A percentile compares a stretch with the other conserved stretches of the same genome.
Evolutionary conservation across 2,113 vertebrate genomes (phyloP).

Genomic region (Peromyscus leucopus): DNA sequence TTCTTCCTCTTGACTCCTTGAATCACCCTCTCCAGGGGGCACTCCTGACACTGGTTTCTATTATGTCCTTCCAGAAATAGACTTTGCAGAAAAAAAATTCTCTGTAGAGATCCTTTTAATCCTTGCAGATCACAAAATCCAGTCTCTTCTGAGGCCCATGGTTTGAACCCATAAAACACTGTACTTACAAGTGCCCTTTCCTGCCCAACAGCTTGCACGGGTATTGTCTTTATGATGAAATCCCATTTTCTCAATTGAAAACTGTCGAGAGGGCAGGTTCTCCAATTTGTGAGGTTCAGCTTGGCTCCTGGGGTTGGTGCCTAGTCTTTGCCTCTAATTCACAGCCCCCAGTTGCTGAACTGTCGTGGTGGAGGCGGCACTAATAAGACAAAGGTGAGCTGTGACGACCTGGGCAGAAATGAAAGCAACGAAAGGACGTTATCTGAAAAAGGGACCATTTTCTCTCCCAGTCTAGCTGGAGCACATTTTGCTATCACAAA

Average conservation of each 20-base stretch:
- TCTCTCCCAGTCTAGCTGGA: not conserved
- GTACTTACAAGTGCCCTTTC: not conserved
- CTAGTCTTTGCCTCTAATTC: constrained; percentile 29
- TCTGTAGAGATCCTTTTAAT: constrained; percentile 24
- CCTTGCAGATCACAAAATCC: not conserved
- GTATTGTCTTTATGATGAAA: constrained; percentile 66
- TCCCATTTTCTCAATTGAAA: constrained; percentile 62
- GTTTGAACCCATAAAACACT: not conserved
- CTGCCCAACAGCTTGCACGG: constrained; percentile 43
- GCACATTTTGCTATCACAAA: constrained; percentile 12
- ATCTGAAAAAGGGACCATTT: constrained; percentile 38
- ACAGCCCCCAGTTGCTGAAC: constrained; percentile 18
- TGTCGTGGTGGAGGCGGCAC: not conserved
- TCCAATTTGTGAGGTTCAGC: constrained; percentile 56
- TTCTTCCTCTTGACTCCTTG: not conserved
- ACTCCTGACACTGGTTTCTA: not conserved
- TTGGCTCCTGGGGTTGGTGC: constrained; percentile 23
- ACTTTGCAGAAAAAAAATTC: not conserved
- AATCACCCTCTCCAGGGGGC: not conserved
- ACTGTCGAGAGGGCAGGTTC: constrained; percentile 57
- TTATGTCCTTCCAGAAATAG: not conserved
- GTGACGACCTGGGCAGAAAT: not conserved
- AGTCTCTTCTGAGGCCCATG: not conserved
- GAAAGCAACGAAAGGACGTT: constrained; percentile 7
- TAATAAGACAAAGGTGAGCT: constrained; percentile 59